Conservation (phyloP, 2,888 invertebrate genomes). For the Psococerastis gibbosa region DNA sequence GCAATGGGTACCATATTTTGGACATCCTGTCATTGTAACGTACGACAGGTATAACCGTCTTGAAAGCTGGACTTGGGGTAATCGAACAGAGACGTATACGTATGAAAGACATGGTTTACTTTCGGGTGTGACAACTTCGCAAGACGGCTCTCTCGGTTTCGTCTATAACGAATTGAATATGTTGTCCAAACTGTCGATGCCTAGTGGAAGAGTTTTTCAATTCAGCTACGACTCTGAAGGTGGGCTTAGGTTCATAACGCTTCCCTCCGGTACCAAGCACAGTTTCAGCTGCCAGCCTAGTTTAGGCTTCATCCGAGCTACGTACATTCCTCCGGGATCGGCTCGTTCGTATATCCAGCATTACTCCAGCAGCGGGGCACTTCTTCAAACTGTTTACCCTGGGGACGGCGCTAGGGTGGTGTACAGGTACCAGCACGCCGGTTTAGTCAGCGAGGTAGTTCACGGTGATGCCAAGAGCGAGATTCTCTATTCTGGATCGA, state of each 20-base stretch:
- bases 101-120: conserved; percentile 78
- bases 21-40: conserved; percentile 65
- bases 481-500: conserved; percentile 51
- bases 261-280: conserved; percentile 79
- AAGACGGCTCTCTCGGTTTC: conserved; percentile 67
- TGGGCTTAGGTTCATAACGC: conserved; percentile 64
- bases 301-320: conserved; percentile 70
- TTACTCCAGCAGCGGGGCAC: conserved; percentile 70
- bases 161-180: conserved; percentile 71
- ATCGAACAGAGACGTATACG: conserved; percentile 60
- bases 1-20: conserved; percentile 61
- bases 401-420: conserved; percentile 78
- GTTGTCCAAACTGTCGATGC: conserved; percentile 71
- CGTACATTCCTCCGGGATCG: conserved; percentile 76
- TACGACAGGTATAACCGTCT: conserved; percentile 77
- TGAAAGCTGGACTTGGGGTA: conserved; percentile 83
- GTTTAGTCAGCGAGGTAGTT: conserved; percentile 62
- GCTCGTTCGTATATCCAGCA: conserved; percentile 75
- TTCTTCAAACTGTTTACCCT: conserved; percentile 76
- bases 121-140: conserved; percentile 70
- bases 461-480: conserved; percentile 74
- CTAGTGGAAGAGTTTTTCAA: conserved; percentile 71
- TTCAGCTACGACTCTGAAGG: conserved; percentile 71
- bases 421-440: conserved; percentile 68
- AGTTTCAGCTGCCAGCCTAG: conserved; percentile 82